phyloP scores from a whole-genome alignment of 2,797 vertebrate species.

The Sciurus carolinensis region DNA sequence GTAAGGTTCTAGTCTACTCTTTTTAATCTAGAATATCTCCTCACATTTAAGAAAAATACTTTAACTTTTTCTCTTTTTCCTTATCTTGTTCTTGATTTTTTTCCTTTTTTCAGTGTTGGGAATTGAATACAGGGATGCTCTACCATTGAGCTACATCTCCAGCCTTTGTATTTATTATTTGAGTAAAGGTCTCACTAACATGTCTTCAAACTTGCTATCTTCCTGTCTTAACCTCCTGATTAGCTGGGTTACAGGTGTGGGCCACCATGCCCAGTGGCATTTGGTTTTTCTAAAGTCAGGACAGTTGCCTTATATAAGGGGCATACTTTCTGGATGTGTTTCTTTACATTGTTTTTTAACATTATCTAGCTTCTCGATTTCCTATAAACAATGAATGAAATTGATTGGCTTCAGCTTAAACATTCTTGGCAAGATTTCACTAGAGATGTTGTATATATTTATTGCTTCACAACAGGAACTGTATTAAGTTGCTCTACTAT shows the following conservation, averaged over 20 bases:
- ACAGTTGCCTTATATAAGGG: neutral
- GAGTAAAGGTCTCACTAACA: neutral
- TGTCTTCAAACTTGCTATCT: neutral
- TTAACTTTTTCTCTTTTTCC: neutral
- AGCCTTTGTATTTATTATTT: too few species aligned
- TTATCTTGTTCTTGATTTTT: neutral
- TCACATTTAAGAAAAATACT: neutral
- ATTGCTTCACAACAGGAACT: constrained; percentile 3
- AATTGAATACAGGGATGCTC: neutral
- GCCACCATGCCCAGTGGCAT: too few species aligned
- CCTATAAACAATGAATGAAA: neutral
- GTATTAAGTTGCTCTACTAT: neutral
- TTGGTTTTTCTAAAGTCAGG: neutral
- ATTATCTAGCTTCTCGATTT: neutral
- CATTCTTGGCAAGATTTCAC: constrained; percentile 44
- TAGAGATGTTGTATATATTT: constrained; percentile 7
- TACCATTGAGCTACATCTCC: neutral
- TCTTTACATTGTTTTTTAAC: neutral
- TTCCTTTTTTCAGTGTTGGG: neutral
- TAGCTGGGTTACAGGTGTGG: too few species aligned
- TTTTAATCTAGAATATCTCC: neutral
- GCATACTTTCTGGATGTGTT: neutral
- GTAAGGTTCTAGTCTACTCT: neutral
- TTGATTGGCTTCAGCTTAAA: constrained; percentile 37
- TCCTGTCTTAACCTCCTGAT: neutral